Evolutionary conservation across 2,888 invertebrate genomes (phyloP).

Genomic region (Parapristionchus giblindavisi): DNA sequence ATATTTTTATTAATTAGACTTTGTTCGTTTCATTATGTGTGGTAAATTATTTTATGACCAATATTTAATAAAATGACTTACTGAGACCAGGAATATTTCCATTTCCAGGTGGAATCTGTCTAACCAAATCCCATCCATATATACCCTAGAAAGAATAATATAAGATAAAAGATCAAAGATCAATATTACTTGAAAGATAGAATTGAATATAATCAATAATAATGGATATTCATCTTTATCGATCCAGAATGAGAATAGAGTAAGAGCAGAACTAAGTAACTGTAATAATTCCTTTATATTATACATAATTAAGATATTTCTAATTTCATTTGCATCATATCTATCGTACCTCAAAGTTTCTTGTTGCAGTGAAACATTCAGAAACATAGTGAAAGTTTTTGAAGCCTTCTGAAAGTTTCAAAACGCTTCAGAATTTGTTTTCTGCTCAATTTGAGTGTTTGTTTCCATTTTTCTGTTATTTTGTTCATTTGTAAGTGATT

Average conservation of each 20-base stretch:
- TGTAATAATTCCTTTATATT: constrained; percentile 42
- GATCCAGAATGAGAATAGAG: constrained; percentile 61
- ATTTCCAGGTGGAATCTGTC: constrained; percentile 64
- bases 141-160: constrained; percentile 44
- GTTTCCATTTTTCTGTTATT: too few species aligned
- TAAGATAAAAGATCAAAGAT: not conserved
- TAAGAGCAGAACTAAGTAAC: constrained; percentile 55
- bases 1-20: not conserved
- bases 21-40: not conserved
- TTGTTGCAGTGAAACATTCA: too few species aligned
- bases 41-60: not conserved
- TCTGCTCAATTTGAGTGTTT: too few species aligned
- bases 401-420: too few species aligned
- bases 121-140: constrained; percentile 60
- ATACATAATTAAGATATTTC: too few species aligned
- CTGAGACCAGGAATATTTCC: constrained; percentile 63
- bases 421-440: too few species aligned
- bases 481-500: too few species aligned
- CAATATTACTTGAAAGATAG: constrained; percentile 51
- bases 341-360: too few species aligned
- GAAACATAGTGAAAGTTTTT: too few species aligned
- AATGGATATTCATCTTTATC: constrained; percentile 49
- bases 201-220: constrained; percentile 52
- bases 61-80: constrained; percentile 30
- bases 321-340: too few species aligned